Evolutionary conservation across 37 sponge, comb jelly and placozoan genomes (phyloP).

Genomic region (Bolinopsis microptera): DNA sequence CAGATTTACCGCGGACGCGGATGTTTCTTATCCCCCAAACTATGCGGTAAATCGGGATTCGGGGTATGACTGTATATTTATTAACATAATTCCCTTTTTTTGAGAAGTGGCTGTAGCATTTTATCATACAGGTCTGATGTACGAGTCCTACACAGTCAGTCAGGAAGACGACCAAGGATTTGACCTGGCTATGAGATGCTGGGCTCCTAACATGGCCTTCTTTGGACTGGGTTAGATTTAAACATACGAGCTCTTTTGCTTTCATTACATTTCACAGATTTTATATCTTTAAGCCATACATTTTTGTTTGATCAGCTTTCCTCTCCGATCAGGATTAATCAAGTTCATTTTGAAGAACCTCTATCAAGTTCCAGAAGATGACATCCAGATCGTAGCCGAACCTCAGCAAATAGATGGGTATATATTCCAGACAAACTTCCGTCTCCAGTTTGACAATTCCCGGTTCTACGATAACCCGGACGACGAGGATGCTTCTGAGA

Average conservation of each 20-base stretch:
- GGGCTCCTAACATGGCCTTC: slow-evolving; percentile 62
- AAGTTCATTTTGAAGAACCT: slow-evolving; percentile 16
- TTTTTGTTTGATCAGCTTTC: too few relatives aligned
- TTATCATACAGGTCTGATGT: background rate
- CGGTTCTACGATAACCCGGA: background rate
- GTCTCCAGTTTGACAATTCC: slow-evolving; percentile 56
- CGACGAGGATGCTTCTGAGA: background rate
- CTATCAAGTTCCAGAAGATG: background rate
- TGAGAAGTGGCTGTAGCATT: too few relatives aligned
- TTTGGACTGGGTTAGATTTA: slow-evolving; percentile 24
- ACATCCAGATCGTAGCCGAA: background rate
- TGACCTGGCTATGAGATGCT: slow-evolving; percentile 8
- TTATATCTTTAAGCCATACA: too few relatives aligned
- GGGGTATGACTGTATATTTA: too few relatives aligned
- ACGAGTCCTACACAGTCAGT: slow-evolving; percentile 15
- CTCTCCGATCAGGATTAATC: background rate
- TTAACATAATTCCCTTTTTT: too few relatives aligned
- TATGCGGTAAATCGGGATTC: too few relatives aligned
- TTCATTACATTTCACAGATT: too few relatives aligned
- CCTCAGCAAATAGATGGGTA: slow-evolving; percentile 52
- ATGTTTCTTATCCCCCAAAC: too few relatives aligned
- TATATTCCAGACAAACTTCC: slow-evolving; percentile 23
- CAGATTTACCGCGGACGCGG: too few relatives aligned
- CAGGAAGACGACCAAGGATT: slow-evolving; percentile 17
- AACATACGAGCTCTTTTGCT: too few relatives aligned